Evolutionary conservation across 2,113 vertebrate genomes (phyloP).

Genomic region (Salvelinus namaycush): DNA sequence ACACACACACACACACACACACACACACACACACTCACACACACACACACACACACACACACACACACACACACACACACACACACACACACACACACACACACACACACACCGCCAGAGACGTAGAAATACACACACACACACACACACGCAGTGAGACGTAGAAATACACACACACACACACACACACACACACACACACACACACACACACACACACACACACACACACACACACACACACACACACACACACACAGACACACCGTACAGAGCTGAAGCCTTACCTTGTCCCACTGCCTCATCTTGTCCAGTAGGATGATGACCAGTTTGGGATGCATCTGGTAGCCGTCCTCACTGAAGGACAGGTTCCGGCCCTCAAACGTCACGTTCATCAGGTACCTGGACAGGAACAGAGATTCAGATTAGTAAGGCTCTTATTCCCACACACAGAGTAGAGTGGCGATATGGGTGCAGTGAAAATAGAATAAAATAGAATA

Average conservation of each 20-base stretch:
- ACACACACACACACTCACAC: not conserved
- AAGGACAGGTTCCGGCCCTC: conserved; percentile 98
- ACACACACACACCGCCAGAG: too few species aligned
- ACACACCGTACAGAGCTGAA: not conserved
- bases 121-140: too few species aligned
- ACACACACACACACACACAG: too few species aligned
- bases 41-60: not conserved
- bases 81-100: too few species aligned
- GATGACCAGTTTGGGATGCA: conserved; percentile 97
- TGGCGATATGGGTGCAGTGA: not conserved
- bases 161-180: too few species aligned
- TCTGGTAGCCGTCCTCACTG: conserved; percentile 98
- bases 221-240: too few species aligned
- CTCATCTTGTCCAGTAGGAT: conserved; percentile 96
- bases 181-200: too few species aligned
- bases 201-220: too few species aligned
- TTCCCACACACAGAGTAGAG: not conserved
- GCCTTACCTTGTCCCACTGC: conserved; percentile 92
- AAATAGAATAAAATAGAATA: conserved; percentile 13
- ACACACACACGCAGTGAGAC: too few species aligned
- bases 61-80: not conserved
- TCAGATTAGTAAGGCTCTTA: too few species aligned
- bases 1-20: too few species aligned
- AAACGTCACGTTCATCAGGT: conserved; percentile 98
- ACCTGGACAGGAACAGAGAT: conserved; percentile 73